Evolutionary conservation across 1,140 invertebrate species (phyloP), one percentile per base, ranked within the genome.

Genomic region (Phortica variegata): DNA sequence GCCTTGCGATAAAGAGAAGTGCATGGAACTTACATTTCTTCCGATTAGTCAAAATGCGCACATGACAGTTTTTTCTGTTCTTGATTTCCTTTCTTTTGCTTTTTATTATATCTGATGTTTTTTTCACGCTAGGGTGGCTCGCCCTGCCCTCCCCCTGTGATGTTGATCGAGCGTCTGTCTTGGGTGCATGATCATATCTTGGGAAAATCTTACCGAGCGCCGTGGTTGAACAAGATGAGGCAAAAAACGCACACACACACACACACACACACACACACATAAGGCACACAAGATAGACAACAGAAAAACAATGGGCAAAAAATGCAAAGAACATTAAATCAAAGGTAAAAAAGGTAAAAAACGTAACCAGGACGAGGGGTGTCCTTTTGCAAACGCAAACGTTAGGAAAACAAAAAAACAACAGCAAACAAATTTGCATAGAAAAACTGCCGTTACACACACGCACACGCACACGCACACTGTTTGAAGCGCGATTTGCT

Each of bases 121-220:
- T 29, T 29, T 29, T 29, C n/a, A n/a, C n/a, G n/a, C 31, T 44
- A 16, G 31, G 15, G 31, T 37, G 43, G n/a, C n/a, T n/a, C n/a
- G n/a, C n/a, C n/a, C n/a, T 29, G 6, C 12, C 38, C 32, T 29
- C 29, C 41, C 40, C 40, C 29, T 13, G 47, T 48, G 49, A 52
- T 26, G 41, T 41, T 49, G n/a, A n/a, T n/a, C n/a, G n/a, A n/a
- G n/a, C n/a, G n/a, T 10, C 23, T 26, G 10, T 6, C 23, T 26
- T 6, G 5, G 23, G 5, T 5, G 23, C 23, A 10, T 10, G 23
- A n/a, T 65, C 60, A 57, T 60, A 66, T 65, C 70, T 65, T 73
- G 70, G 65, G 70, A 73, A 73, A 73, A 73, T 73, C 62, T 73
- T 56, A 65, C 70, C 60, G 69, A 73, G 65, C 63, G 62, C 62